A percentile compares a stretch with the other conserved stretches of the same genome.
Evolutionary conservation across 2,888 invertebrate species (phyloP).

Genomic region (Xestia sexstrigata): DNA sequence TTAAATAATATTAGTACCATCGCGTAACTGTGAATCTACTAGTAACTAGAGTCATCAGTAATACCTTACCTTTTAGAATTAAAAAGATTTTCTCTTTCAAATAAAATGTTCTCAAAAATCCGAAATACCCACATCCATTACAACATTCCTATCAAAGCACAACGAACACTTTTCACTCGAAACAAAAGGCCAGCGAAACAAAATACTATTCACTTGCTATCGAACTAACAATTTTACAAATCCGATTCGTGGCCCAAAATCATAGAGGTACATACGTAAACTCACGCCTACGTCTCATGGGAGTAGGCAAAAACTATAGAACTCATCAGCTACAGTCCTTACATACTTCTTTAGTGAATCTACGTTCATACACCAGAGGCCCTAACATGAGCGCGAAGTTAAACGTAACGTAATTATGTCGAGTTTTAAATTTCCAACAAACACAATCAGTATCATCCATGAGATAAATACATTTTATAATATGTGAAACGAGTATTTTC

Average conservation of each 20-base stretch:
- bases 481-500: no score
- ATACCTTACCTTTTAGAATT: neutral
- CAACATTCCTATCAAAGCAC: neutral
- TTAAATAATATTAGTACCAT: neutral
- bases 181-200: slow-evolving; percentile 28
- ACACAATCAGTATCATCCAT: no score
- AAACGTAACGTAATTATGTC: no score
- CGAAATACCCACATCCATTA: neutral
- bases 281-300: neutral
- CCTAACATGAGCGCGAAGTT: no score
- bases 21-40: neutral
- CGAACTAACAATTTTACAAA: slow-evolving; percentile 56
- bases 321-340: neutral
- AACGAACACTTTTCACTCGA: neutral
- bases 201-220: slow-evolving; percentile 12
- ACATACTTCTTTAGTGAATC: neutral
- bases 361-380: neutral
- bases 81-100: neutral
- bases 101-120: neutral
- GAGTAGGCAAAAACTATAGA: neutral
- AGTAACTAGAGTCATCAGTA: neutral
- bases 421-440: no score
- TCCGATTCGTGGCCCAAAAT: slow-evolving; percentile 50
- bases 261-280: slow-evolving; percentile 38
- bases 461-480: no score